Evolutionary conservation across 1,140 invertebrate species (phyloP), one percentile per base, ranked within the genome.

Genomic region (Lethrus apterus): DNA sequence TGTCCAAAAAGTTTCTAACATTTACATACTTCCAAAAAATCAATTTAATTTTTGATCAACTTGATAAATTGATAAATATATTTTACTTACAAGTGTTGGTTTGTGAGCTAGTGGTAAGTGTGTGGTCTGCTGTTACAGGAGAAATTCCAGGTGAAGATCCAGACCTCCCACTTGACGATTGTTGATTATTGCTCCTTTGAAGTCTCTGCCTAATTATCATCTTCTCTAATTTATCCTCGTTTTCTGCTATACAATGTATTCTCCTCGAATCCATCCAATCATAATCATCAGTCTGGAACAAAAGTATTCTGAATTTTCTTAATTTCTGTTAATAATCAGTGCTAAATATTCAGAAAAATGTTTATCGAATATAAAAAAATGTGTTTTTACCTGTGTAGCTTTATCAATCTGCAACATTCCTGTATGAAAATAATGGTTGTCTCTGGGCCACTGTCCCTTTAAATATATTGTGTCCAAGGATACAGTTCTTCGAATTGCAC

Each of bases 391-490:
- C 76, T 86, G 83, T 55, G 83, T 86, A 34, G 83, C 77, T 71
- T 85, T 86, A 64, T 87, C 80, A 26, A 86, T 74, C 66, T 83
- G 75, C 47, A 85, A 68, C 46, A 75, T 70, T 47, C 74, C 78
- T 55, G 75, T 73, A 64, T 81, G 78, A 48, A 78, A 73, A 55
- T 74, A 76, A 56, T 80, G 78, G 50, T 73, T 74, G 57, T 85
- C 83, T 54, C 79, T 74, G 34, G 82, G 80, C 81, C 81, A 86
- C 55, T 84, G 81, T 56, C 81, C 82, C 62, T 80, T 79, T 43
- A 86, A 70, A 64, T 86, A 84, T 50, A 87, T 78, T 11, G 83
- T 81, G 60, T 87, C 84, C 52, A 87, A 65, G 9, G 83, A 86
- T 34, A 83, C 83, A 52, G 83, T 85, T 43, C 83, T 73, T 58